A percentile compares a stretch with the other conserved stretches of the same genome.
These are phyloP conservation scores for Micropterix aruncella DNA, from an alignment of 2,888 invertebrate genomes.

Conservation along the genomic window DNA sequence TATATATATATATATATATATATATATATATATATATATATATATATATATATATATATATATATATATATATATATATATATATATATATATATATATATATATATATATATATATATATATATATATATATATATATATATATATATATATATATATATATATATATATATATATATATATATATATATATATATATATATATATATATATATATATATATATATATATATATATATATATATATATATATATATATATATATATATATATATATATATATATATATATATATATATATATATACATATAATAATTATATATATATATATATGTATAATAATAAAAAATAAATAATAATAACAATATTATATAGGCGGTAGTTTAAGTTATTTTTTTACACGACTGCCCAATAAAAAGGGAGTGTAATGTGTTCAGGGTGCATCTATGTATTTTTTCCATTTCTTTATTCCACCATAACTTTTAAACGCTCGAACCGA, in stretches of 20 bases:
- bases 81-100: background rate
- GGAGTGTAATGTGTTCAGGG: too few species aligned
- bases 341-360: background rate
- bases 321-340: too few species aligned
- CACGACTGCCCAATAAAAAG: too few species aligned
- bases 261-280: background rate
- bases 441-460: too few species aligned
- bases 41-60: background rate
- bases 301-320: background rate
- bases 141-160: background rate
- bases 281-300: slow-evolving; percentile 1
- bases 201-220: background rate
- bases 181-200: background rate
- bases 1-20: background rate
- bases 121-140: background rate
- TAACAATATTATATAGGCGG: background rate
- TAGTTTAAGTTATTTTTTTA: too few species aligned
- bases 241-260: slow-evolving; percentile 7
- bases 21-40: background rate
- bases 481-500: too few species aligned
- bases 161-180: background rate
- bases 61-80: background rate
- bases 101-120: background rate
- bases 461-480: too few species aligned
- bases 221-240: background rate